Percentiles rank a stretch among this genome's conserved stretches.
Evolutionary conservation across 2,888 invertebrate genomes (phyloP).

Genomic region (Exephanes ischioxanthus): DNA sequence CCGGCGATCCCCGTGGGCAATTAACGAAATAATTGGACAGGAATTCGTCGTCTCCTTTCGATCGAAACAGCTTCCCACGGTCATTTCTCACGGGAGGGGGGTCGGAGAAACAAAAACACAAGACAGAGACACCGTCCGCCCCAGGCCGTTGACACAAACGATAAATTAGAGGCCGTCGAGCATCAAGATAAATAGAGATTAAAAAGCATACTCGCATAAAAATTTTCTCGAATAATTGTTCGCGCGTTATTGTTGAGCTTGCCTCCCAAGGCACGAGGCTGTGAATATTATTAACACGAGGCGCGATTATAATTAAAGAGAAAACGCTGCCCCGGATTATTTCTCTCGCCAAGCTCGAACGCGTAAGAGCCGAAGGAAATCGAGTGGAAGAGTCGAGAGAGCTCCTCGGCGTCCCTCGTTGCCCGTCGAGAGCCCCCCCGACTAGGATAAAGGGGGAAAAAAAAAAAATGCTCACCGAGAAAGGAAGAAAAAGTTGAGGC

Average conservation of each 20-base stretch:
- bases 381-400: slow-evolving; percentile 59
- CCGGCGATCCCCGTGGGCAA: slow-evolving; percentile 32
- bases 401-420: slow-evolving; percentile 7
- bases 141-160: slow-evolving; percentile 31
- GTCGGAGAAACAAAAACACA: slow-evolving; percentile 9
- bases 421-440: slow-evolving; percentile 20
- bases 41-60: slow-evolving; percentile 50
- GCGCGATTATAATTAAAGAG: slow-evolving; percentile 35
- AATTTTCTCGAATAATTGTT: not conserved
- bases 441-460: slow-evolving; percentile 33
- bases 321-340: slow-evolving; percentile 37
- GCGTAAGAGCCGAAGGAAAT: slow-evolving; percentile 58
- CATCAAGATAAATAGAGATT: slow-evolving; percentile 9
- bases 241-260: not conserved
- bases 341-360: slow-evolving; percentile 42
- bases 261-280: not conserved
- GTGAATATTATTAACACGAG: not conserved
- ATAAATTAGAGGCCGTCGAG: slow-evolving; percentile 35
- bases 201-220: too few relatives aligned
- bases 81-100: not conserved
- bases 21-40: slow-evolving; percentile 45
- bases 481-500: slow-evolving; percentile 2
- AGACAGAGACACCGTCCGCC: not conserved
- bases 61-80: slow-evolving; percentile 38
- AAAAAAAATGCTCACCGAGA: not conserved